Evolutionary conservation across 2,888 invertebrate genomes (phyloP).

Genomic region (Aquatica leii): DNA sequence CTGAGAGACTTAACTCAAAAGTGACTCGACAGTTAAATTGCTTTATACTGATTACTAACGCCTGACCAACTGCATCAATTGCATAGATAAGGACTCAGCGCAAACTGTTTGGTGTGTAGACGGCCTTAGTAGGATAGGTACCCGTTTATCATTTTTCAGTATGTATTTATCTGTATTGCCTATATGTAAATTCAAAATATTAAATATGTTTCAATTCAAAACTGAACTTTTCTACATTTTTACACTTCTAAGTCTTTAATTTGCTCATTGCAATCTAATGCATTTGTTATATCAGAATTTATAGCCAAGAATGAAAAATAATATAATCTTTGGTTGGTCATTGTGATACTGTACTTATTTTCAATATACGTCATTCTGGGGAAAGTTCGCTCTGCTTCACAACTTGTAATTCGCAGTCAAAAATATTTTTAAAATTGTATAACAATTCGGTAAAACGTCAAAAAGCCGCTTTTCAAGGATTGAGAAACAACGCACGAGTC

Average conservation of each 20-base stretch:
- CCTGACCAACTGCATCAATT: no score
- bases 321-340: not conserved
- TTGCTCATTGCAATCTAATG: not conserved
- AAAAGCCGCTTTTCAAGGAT: not conserved
- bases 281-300: not conserved
- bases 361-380: not conserved
- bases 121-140: no score
- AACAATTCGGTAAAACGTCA: not conserved
- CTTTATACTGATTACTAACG: no score
- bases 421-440: no score
- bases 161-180: no score
- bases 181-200: no score
- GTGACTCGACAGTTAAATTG: no score
- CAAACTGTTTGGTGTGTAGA: no score
- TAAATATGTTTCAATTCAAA: not conserved
- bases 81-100: no score
- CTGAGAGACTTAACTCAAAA: no score
- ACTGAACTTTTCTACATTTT: not conserved
- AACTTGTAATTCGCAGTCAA: not conserved
- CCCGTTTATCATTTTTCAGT: no score
- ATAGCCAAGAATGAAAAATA: not conserved
- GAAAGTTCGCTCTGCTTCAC: not conserved
- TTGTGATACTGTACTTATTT: not conserved
- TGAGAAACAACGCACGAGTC: not conserved
- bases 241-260: not conserved